These are phyloP conservation scores for Hippolais icterina DNA, from an alignment of 2,113 vertebrate genomes.

Conservation along the genomic window DNA sequence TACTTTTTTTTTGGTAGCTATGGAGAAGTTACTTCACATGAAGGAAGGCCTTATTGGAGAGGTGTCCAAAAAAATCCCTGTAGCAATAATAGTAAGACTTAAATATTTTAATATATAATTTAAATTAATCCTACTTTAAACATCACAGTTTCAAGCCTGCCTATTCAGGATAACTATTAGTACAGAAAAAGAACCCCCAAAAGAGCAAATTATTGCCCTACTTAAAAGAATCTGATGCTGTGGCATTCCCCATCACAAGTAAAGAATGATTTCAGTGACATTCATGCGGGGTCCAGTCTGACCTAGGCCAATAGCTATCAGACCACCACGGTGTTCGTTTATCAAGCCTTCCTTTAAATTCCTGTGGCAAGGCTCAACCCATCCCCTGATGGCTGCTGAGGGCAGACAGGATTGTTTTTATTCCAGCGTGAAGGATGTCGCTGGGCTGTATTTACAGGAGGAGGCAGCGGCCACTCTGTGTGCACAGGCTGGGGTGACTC, in stretches of 20 bases:
- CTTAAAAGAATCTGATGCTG: background rate
- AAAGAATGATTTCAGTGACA: background rate
- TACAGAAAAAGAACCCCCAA: conserved; percentile 24
- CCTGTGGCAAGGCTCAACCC: background rate
- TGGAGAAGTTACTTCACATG: background rate
- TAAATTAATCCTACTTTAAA: conserved; percentile 34
- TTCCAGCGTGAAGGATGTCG: background rate
- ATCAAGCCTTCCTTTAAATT: background rate
- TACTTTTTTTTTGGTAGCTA: background rate
- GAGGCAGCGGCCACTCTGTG: background rate
- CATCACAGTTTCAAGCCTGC: conserved; percentile 21
- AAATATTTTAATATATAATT: background rate
- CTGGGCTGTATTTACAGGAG: background rate
- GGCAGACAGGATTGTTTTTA: background rate
- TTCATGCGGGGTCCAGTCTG: rapidly evolving
- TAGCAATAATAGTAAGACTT: background rate
- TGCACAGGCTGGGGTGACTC: background rate
- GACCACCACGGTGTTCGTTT: background rate
- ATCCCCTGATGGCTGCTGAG: background rate
- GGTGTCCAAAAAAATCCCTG: background rate
- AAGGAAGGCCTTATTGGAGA: conserved; percentile 1
- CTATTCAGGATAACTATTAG: conserved; percentile 9
- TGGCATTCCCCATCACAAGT: background rate
- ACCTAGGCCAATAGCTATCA: background rate
- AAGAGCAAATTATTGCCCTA: background rate